Evolutionary conservation across 2,888 invertebrate species (phyloP), one percentile per base, ranked within the genome.

Genomic region (Coelopa pilipes): DNA sequence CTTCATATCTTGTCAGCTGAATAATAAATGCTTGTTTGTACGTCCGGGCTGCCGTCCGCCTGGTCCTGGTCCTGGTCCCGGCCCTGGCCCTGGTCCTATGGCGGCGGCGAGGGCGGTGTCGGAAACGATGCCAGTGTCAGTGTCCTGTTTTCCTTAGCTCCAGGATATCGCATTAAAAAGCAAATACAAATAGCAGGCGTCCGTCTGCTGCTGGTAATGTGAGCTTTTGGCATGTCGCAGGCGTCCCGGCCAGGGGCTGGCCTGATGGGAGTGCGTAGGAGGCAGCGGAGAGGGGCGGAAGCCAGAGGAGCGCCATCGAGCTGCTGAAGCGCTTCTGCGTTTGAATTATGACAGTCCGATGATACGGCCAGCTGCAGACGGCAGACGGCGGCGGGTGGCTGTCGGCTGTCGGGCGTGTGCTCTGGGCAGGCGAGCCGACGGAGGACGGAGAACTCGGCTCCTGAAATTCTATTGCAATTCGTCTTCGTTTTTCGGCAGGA

Each of bases 301-400:
- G 53, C 34, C 34, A 53, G 55, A 47, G 15, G 70, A 70, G 45
- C 70, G 62, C 62, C 21, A 62, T 62, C 34, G 62, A 62, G 62
- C 62, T 70, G 60, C 59, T 45, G 47, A 69, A 69, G 24, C 46
- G 57, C 15, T 60, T 59, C 24, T 60, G 60, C 46, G 60, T 60
- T 70, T 19, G 70, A 19, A 70, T 70, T 70, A 49, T 60, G 70
- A 60, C 49, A 59, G 59, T 24, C 49, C 57, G 49, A 70, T 24
- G 47, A 57, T 69, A 69, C 57, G 57, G 19, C 69, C 55, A 45
- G 45, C 17, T 46, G 12, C 15, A 57, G 34, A 10, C 19, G 57
- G 4, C 19, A 59, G 34, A 2, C 2, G 34, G 34, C 34, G 34
- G 34, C 34, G 34, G 34, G 34, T 34, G 34, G 34, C 7, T 34